A percentile compares a stretch with the other conserved stretches of the same genome.
These are phyloP conservation scores for Parapristionchus giblindavisi DNA, from an alignment of 2,888 invertebrate genomes.

Conservation along the genomic window DNA sequence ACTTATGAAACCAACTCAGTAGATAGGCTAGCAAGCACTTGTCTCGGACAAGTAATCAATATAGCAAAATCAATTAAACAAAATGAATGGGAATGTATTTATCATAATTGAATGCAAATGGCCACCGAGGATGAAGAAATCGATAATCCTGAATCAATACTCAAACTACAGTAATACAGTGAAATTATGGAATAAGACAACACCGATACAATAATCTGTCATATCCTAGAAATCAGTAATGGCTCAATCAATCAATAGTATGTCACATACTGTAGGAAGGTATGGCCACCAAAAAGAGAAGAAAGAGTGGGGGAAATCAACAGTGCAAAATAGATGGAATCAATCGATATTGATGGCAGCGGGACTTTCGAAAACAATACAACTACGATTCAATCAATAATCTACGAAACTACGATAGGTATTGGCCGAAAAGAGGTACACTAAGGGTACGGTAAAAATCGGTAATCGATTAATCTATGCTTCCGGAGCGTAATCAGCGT, in stretches of 20 bases:
- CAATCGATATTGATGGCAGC: not conserved
- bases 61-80: not conserved
- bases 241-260: too few species aligned
- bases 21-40: not conserved
- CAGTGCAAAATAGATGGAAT: too few species aligned
- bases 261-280: too few species aligned
- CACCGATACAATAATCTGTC: too few species aligned
- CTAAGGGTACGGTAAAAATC: not conserved
- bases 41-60: conserved; percentile 1
- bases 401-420: not conserved
- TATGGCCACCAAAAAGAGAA: too few species aligned
- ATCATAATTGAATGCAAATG: too few species aligned
- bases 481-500: conserved; percentile 63
- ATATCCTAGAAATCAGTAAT: too few species aligned
- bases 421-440: not conserved
- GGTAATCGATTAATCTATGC: conserved; percentile 39
- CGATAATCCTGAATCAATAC: too few species aligned
- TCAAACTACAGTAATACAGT: too few species aligned
- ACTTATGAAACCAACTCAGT: not conserved
- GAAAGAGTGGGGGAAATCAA: too few species aligned
- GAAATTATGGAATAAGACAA: too few species aligned
- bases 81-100: conserved; percentile 18
- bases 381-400: not conserved
- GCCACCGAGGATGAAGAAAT: too few species aligned
- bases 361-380: not conserved